phyloP scores from a whole-genome alignment of 2,113 vertebrate genomes.

The Stomatorhinus ivindoensis region DNA sequence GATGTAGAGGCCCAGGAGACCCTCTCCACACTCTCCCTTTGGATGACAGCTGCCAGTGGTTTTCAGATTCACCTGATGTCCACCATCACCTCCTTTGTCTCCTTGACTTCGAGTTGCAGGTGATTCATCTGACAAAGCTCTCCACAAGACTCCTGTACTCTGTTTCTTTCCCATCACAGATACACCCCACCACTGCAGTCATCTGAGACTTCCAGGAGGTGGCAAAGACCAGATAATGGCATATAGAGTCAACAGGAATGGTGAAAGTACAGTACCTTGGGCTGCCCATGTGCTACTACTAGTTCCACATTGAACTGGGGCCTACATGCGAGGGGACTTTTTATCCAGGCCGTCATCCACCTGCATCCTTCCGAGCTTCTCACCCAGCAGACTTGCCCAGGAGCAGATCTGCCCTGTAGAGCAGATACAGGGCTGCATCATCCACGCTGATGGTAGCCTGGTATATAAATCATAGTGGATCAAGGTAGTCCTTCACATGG shows the following conservation, averaged over 20 bases:
- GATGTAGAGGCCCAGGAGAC: not conserved
- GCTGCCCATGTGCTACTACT: not conserved
- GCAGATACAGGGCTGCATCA: not conserved
- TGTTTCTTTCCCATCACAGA: no score
- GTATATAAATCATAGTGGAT: not conserved
- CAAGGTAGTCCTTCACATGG: not conserved
- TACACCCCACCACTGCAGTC: no score
- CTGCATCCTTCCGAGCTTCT: no score
- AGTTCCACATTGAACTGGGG: not conserved
- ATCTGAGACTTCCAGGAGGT: not conserved
- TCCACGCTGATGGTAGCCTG: not conserved
- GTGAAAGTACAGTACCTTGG: not conserved
- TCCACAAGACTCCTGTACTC: not conserved
- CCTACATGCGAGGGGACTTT: not conserved
- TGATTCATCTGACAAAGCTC: not conserved
- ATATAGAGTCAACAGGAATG: not conserved
- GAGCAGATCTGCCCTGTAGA: not conserved
- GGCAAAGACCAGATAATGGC: not conserved
- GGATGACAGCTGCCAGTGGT: not conserved
- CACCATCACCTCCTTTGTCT: not conserved
- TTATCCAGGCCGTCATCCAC: not conserved
- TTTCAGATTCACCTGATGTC: not conserved
- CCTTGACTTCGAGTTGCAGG: not conserved
- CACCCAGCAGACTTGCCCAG: not conserved
- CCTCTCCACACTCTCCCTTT: not conserved